Conservation (phyloP, 2,797 vertebrate genomes). For the Sebastes trivittatus region DNA sequence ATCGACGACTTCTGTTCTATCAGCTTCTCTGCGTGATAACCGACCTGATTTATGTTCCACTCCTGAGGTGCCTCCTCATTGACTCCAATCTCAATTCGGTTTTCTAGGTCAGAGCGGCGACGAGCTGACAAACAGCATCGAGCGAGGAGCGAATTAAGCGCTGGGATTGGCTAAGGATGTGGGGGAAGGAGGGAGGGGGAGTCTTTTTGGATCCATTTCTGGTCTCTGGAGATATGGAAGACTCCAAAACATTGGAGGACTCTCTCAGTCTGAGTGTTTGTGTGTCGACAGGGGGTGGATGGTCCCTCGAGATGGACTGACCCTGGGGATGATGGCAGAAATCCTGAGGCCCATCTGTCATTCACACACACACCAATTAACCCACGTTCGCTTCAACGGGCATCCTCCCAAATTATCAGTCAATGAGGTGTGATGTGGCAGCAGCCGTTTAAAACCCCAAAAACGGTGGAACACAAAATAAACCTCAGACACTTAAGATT, state of each 20-base stretch:
- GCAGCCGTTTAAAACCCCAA: constrained; percentile 32
- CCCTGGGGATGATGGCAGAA: constrained; percentile 21
- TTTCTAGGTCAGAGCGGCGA: constrained; percentile 51
- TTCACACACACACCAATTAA: constrained; percentile 22
- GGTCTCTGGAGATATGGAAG: constrained; percentile 35
- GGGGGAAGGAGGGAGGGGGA: too few species aligned
- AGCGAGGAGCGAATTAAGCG: background rate
- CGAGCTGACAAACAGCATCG: background rate
- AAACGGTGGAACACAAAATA: background rate
- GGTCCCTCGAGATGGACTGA: constrained; percentile 16
- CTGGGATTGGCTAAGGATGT: background rate
- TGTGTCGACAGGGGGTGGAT: background rate
- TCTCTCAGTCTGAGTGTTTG: background rate
- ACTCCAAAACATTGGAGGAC: constrained; percentile 10
- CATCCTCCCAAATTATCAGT: constrained; percentile 15
- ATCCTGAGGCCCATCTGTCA: constrained; percentile 51
- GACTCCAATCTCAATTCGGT: constrained; percentile 15
- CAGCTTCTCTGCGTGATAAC: background rate
- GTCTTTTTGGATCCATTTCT: constrained; percentile 38
- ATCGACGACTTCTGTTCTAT: background rate
- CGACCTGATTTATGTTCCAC: constrained; percentile 18
- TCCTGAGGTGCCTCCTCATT: constrained; percentile 22
- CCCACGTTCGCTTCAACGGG: background rate
- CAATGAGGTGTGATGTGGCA: constrained; percentile 14
- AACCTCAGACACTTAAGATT: background rate